Conservation (phyloP, 2,113 vertebrate species). For the Echinops telfairi region DNA sequence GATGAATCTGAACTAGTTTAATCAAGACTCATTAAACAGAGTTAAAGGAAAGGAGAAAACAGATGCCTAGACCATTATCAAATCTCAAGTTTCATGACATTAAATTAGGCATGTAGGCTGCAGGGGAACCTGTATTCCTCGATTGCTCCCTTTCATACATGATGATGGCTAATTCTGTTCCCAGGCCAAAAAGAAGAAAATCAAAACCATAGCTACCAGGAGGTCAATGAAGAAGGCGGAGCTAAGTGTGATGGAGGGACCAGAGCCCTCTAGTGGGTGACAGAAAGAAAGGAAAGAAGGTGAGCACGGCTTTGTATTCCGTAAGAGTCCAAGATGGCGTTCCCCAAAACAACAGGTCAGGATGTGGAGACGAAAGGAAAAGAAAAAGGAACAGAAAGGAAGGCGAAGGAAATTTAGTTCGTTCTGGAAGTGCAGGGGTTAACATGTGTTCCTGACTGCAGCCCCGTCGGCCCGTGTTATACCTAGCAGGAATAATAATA, state of each 20-base stretch:
- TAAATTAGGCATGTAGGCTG: not conserved
- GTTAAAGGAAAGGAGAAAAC: not conserved
- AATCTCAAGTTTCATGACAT: not conserved
- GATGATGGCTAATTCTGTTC: not conserved
- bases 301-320: not conserved
- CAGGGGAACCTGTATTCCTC: not conserved
- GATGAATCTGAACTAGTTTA: not conserved
- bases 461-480: not conserved
- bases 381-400: too few species aligned
- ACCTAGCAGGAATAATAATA: not conserved
- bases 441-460: not conserved
- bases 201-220: not conserved
- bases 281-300: not conserved
- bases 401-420: not conserved
- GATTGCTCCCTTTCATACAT: not conserved
- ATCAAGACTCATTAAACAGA: not conserved
- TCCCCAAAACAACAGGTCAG: not conserved
- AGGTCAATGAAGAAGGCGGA: not conserved
- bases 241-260: not conserved
- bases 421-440: not conserved
- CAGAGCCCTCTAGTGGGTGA: constrained; percentile 14
- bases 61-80: not conserved
- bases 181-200: not conserved
- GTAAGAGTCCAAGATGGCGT: not conserved
- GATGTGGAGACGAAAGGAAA: not conserved